These are phyloP conservation scores for Myotis findleyi DNA, from an alignment of 2,797 vertebrate genomes.

Conservation along the genomic window DNA sequence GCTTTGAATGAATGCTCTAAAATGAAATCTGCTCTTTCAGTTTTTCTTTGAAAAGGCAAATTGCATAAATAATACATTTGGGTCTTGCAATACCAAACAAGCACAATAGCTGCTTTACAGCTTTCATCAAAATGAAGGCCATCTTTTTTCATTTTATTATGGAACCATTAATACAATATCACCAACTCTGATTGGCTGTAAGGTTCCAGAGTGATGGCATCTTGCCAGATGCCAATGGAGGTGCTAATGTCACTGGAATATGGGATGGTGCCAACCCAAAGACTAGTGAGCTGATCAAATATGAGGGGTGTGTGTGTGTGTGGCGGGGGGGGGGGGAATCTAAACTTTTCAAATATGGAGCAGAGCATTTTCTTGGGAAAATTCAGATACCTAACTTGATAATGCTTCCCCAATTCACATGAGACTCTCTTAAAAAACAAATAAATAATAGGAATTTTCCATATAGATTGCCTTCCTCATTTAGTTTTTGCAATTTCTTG, in stretches of 20 bases:
- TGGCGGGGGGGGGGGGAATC: background rate
- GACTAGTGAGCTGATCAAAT: constrained; percentile 58
- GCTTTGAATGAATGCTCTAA: constrained; percentile 87
- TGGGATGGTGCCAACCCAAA: constrained; percentile 45
- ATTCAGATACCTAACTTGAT: background rate
- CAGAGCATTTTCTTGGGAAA: background rate
- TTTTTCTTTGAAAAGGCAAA: constrained; percentile 89
- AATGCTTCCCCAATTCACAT: background rate
- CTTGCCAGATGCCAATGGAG: constrained; percentile 80
- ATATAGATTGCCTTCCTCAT: background rate
- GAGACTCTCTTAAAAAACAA: background rate
- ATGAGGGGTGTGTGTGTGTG: constrained; percentile 52
- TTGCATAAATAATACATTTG: constrained; percentile 92
- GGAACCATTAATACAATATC: constrained; percentile 88
- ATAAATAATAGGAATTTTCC: background rate
- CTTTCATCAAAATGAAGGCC: constrained; percentile 89
- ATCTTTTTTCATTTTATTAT: constrained; percentile 90
- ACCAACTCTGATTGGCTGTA: constrained; percentile 86
- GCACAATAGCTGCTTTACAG: constrained; percentile 89
- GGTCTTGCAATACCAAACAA: constrained; percentile 89
- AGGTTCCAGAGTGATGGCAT: constrained; percentile 79
- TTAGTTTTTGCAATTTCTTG: constrained; percentile 30
- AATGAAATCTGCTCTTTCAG: constrained; percentile 90
- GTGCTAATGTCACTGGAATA: constrained; percentile 52
- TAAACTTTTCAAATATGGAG: constrained; percentile 1